A percentile compares a stretch with the other conserved stretches of the same genome.
Conservation (phyloP, 2,113 vertebrate species). For the Danio rerio region GRCz12tu NC_133177.1:57367001-57367500, state of each 20-base stretch:
- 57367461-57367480: too few species aligned
- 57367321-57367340: not conserved
- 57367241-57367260: not conserved
- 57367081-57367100: conserved; percentile 45
- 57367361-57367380: too few species aligned
- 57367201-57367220: not conserved
- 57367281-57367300: not conserved
- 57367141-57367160: conserved; percentile 52
- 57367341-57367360: too few species aligned
- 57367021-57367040: conserved; percentile 63
- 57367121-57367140: conserved; percentile 33
- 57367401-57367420: too few species aligned
- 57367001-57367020: conserved; percentile 30
- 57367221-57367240: not conserved
- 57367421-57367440: too few species aligned
- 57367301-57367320: not conserved
- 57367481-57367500: too few species aligned
- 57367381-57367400: too few species aligned
- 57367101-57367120: not conserved
- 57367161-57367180: conserved; percentile 39
- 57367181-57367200: conserved; percentile 34
- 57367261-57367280: too few species aligned
- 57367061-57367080: conserved; percentile 55
- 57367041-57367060: conserved; percentile 61
- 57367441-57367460: too few species aligned